Conservation (phyloP, 2,888 invertebrate genomes). For the Timema cristinae region DNA sequence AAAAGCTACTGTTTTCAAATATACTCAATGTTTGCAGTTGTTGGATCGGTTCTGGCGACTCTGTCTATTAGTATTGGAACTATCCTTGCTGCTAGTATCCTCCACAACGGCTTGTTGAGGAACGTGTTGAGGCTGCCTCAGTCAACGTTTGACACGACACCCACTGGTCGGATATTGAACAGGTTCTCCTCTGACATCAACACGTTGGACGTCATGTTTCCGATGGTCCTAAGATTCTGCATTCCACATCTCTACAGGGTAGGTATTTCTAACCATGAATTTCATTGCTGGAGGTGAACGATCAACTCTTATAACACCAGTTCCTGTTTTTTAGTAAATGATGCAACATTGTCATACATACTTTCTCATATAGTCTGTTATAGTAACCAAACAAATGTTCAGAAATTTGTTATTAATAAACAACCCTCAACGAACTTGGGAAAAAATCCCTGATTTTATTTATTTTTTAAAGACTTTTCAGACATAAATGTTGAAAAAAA, state of each 20-base stretch:
- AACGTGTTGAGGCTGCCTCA: constrained; percentile 60
- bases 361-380: no score
- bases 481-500: no score
- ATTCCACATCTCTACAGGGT: constrained; percentile 10
- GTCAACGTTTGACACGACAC: constrained; percentile 75
- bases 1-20: background rate
- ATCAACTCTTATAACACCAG: background rate
- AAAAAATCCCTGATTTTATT: no score
- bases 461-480: no score
- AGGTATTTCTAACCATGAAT: no score
- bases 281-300: no score
- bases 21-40: background rate
- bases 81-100: constrained; percentile 50
- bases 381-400: no score
- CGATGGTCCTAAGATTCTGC: constrained; percentile 34
- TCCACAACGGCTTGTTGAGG: constrained; percentile 56
- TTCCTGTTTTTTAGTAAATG: no score
- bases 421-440: no score
- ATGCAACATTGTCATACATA: no score
- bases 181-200: constrained; percentile 57
- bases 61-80: constrained; percentile 46
- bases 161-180: constrained; percentile 67
- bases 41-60: constrained; percentile 27
- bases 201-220: constrained; percentile 52
- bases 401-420: no score